Conservation (phyloP, 2,113 vertebrate species). For the Dicaeum eximium region DNA sequence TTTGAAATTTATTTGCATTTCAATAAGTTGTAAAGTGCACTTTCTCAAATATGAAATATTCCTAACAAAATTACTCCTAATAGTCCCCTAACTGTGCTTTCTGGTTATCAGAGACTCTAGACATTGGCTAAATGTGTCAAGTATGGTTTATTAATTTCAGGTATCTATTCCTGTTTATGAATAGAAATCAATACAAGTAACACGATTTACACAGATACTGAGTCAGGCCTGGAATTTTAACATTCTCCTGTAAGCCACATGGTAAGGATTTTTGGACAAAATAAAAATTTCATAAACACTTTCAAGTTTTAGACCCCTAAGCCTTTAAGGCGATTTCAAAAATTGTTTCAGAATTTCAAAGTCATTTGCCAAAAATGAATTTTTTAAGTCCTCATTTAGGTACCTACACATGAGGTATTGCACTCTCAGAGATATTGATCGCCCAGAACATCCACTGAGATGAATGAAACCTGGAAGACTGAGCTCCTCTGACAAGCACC, state of each 20-base stretch:
- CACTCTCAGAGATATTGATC: neutral
- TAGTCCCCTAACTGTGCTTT: neutral
- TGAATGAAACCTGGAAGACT: neutral
- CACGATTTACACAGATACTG: neutral
- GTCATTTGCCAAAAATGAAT: slow-evolving; percentile 23
- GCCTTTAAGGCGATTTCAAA: neutral
- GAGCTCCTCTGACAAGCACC: neutral
- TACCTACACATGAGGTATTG: neutral
- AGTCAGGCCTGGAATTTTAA: neutral
- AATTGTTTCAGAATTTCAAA: slow-evolving; percentile 21
- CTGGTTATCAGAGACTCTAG: neutral
- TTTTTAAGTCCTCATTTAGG: slow-evolving; percentile 17
- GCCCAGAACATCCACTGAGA: neutral
- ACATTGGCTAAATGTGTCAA: neutral
- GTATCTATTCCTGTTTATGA: slow-evolving; percentile 18
- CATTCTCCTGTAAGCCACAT: neutral
- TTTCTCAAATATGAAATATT: neutral
- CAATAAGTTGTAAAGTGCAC: neutral
- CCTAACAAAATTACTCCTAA: neutral
- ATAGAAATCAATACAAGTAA: slow-evolving; percentile 5
- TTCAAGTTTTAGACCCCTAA: neutral
- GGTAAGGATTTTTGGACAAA: neutral
- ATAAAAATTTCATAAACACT: slow-evolving; percentile 11
- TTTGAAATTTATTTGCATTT: slow-evolving; percentile 41
- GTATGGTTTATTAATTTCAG: slow-evolving; percentile 32